These are phyloP conservation scores for Montipora foliosa DNA, from an alignment of 64 coral and sea anemone genomes.

Conservation along the genomic window DNA sequence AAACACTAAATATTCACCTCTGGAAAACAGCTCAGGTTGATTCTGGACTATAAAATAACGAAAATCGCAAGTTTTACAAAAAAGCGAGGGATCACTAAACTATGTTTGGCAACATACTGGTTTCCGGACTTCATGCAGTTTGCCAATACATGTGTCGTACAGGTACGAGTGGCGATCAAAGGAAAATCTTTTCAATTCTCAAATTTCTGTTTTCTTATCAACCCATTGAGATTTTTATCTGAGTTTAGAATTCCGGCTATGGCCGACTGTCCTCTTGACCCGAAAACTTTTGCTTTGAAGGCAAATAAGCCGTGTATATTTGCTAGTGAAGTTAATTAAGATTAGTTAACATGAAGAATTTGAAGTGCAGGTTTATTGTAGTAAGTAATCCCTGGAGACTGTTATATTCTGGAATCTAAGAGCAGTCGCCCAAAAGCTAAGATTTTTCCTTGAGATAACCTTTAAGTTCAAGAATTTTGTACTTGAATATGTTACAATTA, in stretches of 20 bases:
- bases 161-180: neutral
- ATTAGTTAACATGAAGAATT: too few relatives aligned
- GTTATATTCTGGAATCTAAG: neutral
- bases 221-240: conserved; percentile 45
- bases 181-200: conserved; percentile 8
- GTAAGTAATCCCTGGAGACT: neutral
- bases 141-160: conserved; percentile 25
- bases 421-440: neutral
- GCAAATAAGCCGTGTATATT: neutral
- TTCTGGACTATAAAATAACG: neutral
- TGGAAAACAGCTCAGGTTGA: neutral
- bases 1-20: neutral
- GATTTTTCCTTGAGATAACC: conserved; percentile 32
- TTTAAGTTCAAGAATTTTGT: conserved; percentile 36
- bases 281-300: neutral
- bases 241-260: neutral
- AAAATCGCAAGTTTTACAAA: neutral
- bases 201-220: conserved; percentile 40
- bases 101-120: neutral
- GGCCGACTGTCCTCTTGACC: neutral
- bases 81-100: neutral
- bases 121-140: conserved; percentile 26
- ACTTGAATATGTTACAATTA: neutral
- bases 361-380: too few relatives aligned
- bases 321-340: too few relatives aligned